Base-by-base conservation (phyloP, 2,888 invertebrate species). In the Aporophyla nigra region DNA sequence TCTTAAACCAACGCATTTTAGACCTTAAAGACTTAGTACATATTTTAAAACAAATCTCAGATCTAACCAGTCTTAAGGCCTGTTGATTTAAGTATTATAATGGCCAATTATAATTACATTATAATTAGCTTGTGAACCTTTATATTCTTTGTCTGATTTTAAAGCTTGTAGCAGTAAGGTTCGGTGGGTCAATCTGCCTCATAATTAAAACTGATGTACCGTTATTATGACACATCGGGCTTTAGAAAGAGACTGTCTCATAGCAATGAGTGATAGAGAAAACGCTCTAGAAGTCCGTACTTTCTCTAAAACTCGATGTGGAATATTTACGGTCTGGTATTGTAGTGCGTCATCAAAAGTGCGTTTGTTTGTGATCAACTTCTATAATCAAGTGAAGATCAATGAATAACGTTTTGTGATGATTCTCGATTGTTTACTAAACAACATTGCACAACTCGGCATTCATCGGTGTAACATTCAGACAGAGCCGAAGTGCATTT, bases 131-230 rank as follows among this genome's bases (percentile, higher is more conserved):
- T 80, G 65, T 76, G 78, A 72, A 80, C 77, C 84, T 71, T 70
- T 69, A 67, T 61, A 69, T 77, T 86, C 78, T 85, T 87, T 86
- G 83, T 80, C 63, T 83, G 63, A 69, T 76, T 79, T 83, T 88
- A 88, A 88, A 87, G 89, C 87, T 87, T 73, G 77, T 85, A 87
- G 88, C 86, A 63, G 21, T 82, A 81, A 89, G 89, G 89, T 87
- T 91, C 91, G 92, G 92, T 91, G 92, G 92, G 92, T 87, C 74
- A 78, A 76, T 84, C 85, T 87, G 91, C 90, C 89, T 90, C 73
- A 86, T 78, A 70, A 70, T 76, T 70, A 53, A 69, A 80, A 74
- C 59, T 71, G 72, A 66, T 65, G 53, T 56, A 53, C 14, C 9
- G 62, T 73, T 33, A 40, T 40, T 75, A 54, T 61, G 54, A 61